These are phyloP conservation scores for Sphecodes monilicornis DNA, from an alignment of 2,888 invertebrate genomes.

Conservation along the genomic window DNA sequence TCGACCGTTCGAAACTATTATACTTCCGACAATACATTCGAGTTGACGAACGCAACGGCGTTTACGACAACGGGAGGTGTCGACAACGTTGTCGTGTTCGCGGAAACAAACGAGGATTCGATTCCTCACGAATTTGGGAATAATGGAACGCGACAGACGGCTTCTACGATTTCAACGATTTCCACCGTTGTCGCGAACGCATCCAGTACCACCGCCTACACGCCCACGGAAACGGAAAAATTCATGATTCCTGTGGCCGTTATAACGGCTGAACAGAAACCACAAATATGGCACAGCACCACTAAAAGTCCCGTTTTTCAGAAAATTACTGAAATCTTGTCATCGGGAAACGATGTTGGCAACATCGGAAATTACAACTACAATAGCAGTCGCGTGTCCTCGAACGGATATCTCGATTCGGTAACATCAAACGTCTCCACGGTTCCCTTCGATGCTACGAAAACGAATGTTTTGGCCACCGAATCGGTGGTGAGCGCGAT, in stretches of 20 bases:
- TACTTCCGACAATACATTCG: not conserved
- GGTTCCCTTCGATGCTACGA: not conserved
- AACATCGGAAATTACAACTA: not conserved
- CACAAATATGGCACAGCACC: not conserved
- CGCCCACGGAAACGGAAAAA: conserved; percentile 73
- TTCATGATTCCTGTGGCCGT: conserved; percentile 82
- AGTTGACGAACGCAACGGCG: not conserved
- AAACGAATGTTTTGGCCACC: not conserved
- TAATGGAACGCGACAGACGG: not conserved
- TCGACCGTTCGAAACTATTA: not conserved
- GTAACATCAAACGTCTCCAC: not conserved
- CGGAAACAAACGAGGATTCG: not conserved
- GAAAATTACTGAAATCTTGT: conserved; percentile 12
- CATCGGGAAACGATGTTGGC: not conserved
- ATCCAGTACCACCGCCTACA: conserved; percentile 29
- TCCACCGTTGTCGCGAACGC: not conserved
- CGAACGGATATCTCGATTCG: not conserved
- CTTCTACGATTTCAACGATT: not conserved
- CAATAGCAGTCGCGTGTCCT: not conserved
- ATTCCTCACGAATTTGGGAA: not conserved
- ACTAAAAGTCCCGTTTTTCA: conserved; percentile 18
- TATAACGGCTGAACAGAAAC: conserved; percentile 78
- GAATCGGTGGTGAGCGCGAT: not conserved
- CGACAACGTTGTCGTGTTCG: not conserved
- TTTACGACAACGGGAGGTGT: too few species aligned